A percentile compares a stretch with the other conserved stretches of the same genome.
phyloP scores from a whole-genome alignment of 2,888 invertebrate species.

The Hyalella azteca region DNA sequence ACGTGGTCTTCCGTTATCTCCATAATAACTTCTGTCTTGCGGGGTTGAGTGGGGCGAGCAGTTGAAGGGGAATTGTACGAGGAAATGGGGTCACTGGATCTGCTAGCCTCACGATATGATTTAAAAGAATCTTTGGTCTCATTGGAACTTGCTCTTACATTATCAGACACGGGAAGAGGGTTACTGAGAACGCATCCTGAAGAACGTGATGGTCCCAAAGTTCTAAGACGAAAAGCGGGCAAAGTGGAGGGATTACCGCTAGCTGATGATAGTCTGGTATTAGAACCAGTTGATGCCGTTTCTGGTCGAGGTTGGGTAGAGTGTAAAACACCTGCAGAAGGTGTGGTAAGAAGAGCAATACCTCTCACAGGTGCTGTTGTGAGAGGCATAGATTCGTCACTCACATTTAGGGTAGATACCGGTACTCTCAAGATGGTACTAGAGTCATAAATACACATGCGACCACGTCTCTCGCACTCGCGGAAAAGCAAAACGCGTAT shows the following conservation, averaged over 20 bases:
- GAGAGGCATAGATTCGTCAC: neutral
- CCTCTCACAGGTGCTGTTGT: constrained; percentile 28
- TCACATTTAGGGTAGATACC: constrained; percentile 21
- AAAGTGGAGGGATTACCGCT: neutral
- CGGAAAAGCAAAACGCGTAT: constrained; percentile 53
- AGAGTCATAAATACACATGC: constrained; percentile 53
- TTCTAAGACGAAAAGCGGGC: neutral
- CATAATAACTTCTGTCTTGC: neutral
- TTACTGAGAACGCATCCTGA: neutral
- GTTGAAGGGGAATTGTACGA: neutral
- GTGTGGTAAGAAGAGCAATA: neutral
- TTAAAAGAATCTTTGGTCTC: neutral
- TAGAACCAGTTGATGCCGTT: neutral
- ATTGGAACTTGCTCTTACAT: neutral
- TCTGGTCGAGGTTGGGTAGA: neutral
- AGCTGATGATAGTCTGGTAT: constrained; percentile 16
- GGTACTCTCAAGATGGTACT: constrained; percentile 49
- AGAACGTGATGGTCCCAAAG: neutral
- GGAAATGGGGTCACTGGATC: neutral
- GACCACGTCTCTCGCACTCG: constrained; percentile 51
- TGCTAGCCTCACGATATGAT: neutral
- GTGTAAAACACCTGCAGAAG: neutral
- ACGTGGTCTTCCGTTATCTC: constrained; percentile 6
- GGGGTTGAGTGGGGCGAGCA: neutral
- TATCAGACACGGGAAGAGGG: neutral